Base-by-base conservation (phyloP, 1,140 invertebrate genomes). In the Epicauta chinensis region DNA sequence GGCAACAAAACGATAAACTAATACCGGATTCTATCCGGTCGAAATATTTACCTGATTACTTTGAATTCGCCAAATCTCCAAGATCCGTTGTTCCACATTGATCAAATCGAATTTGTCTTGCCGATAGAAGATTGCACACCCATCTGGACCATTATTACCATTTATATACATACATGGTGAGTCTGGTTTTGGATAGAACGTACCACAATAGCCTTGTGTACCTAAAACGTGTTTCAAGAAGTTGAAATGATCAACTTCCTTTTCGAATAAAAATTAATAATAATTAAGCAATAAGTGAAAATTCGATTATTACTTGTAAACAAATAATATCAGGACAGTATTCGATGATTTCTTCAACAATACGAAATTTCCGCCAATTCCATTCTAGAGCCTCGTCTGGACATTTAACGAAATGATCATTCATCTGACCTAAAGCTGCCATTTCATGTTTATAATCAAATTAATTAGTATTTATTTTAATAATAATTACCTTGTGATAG, bases 171-270 rank as follows among this genome's bases (percentile, higher is more conserved):
- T 69, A 67, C 87, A 89, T 0, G 87, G 87, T 0, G 86, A 89
- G 62, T 89, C 83, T 1, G 86, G 86, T 69, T 90, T 90, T 0
- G 84, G 84, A 60, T 80, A 81, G 68, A 89, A 90, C 39, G 79
- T 75, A 3, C 87, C 87, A 0, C 67, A 64, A 63, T 86, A 90
- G 2, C 86, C 84, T 60, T 84, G 75, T 12, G 75, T 75, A 2
- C 66, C 71, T 40, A 91, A 66, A 9, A 79, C 74, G 16, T 74
- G 74, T 55, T 80, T 73, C 14, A 90, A 63, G 61, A 85, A 87
- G 43, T 79, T 78, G 62, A 83, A 90, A 62, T 87, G 83, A 67
- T 90, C 87, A 1, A 89, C 84, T 75, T 89, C 82, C 81, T 84
- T n/a, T n/a, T n/a, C n/a, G n/a, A n/a, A n/a, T n/a, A n/a, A n/a